Base-by-base conservation (phyloP, 2,113 vertebrate species). In the Stigmatopora nigra region DNA sequence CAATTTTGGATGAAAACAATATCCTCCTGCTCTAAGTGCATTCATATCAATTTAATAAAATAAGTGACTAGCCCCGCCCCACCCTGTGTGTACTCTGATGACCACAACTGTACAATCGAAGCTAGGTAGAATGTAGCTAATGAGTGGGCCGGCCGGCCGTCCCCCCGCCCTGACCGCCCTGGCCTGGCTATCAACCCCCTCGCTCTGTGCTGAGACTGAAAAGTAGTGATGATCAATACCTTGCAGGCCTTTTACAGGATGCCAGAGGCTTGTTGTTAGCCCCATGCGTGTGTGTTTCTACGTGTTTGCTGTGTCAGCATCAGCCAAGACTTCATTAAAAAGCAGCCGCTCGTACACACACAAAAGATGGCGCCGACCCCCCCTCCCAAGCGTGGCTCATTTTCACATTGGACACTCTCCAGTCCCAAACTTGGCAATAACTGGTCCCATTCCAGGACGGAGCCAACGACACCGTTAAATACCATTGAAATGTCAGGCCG, bases 221-320 rank as follows among this genome's bases (percentile, higher is more conserved):
- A 87, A 83, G 83, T 81, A 70, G 75, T 70, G 80, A 75, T 88
- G 88, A 89, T 91, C 89, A 85, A 91, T 91, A 89, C 82, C 75
- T 31, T 86, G 75, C 85, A 84, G 84, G 84, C 79, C 83, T 64
- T 84, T 74, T 83, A 73, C 70, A 69, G 71, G 70, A 72, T 75
- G 77, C 80, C 78, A 80, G 74, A 77, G 82, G 77, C 75, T 51
- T 78, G 64, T 77, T 35, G 38, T 41, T 41, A 1, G 25, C 25
- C 25, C 25, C n/a, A n/a, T n/a, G 25, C 3, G 25, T 53, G 72
- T 72, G 63, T 63, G 52, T 63, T 63, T 67, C 58, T 75, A 47
- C 57, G 51, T 68, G 76, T 64, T 58, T 83, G 87, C 86, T 81
- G 83, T 76, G 84, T 90, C 88, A 87, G 89, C 87, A 82, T 82